Percentiles rank a stretch among this genome's conserved stretches.
phyloP scores from a whole-genome alignment of 2,797 vertebrate species.

The Nyctalus aviator region DNA sequence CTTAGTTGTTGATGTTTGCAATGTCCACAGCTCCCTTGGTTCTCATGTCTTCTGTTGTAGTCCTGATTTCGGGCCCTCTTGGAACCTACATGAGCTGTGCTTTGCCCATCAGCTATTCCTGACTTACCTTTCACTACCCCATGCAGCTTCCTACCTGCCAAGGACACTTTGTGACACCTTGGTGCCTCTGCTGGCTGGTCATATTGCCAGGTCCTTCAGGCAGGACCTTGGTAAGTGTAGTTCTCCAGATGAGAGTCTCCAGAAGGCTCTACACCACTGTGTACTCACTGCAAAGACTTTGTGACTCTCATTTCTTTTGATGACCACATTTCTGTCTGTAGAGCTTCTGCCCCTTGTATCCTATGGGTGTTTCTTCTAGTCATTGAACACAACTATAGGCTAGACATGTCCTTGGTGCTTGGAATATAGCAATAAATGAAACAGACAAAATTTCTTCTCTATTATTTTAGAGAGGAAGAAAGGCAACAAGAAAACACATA shows the following conservation, averaged over 20 bases:
- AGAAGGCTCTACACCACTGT: not conserved
- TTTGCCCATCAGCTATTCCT: not conserved
- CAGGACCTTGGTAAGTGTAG: not conserved
- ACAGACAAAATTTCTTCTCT: not conserved
- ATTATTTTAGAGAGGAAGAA: not conserved
- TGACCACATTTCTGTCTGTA: not conserved
- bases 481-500: not conserved
- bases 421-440: not conserved
- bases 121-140: too few relatives aligned
- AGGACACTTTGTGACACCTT: not conserved
- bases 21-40: not conserved
- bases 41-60: not conserved
- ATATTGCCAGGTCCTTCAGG: not conserved
- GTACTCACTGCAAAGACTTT: not conserved
- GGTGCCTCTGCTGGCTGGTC: not conserved
- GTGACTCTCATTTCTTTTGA: slow-evolving; percentile 1
- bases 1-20: not conserved
- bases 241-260: not conserved
- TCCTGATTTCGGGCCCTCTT: not conserved
- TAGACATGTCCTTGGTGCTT: not conserved
- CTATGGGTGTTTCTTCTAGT: not conserved
- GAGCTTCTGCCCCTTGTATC: not conserved
- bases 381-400: not conserved
- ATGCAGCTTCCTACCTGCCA: not conserved
- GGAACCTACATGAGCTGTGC: not conserved